Percentiles rank a stretch among this genome's conserved stretches.
phyloP scores from a whole-genome alignment of 2,113 vertebrate species.

The Azemiops feae region DNA sequence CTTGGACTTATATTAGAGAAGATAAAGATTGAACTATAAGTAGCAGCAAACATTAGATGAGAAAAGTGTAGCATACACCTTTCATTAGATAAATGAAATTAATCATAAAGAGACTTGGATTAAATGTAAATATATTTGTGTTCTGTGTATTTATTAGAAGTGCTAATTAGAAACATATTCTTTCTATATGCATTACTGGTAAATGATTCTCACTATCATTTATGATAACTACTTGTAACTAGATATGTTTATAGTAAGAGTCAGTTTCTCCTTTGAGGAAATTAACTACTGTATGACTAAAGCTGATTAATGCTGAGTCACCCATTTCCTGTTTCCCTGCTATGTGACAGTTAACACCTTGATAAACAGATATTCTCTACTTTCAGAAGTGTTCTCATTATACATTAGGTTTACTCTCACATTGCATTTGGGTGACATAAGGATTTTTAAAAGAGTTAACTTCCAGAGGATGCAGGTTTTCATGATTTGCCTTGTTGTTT shows the following conservation, averaged over 20 bases:
- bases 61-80: neutral
- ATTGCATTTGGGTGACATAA: neutral
- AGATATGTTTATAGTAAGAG: neutral
- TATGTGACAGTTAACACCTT: neutral
- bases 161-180: neutral
- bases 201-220: neutral
- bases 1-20: neutral
- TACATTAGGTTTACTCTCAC: neutral
- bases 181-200: neutral
- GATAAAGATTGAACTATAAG: neutral
- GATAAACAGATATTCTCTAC: neutral
- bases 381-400: neutral
- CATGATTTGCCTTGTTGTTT: neutral
- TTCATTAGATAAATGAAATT: neutral
- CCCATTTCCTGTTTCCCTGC: constrained; percentile 8
- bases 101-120: neutral
- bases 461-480: neutral
- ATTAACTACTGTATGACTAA: constrained; percentile 1
- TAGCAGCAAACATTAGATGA: neutral
- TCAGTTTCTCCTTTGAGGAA: constrained; percentile 2
- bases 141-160: neutral
- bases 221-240: neutral
- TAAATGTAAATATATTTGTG: neutral
- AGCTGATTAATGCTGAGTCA: constrained; percentile 23
- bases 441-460: neutral